Evolutionary conservation across 2,888 invertebrate genomes (phyloP).

Genomic region (Troides helena): DNA sequence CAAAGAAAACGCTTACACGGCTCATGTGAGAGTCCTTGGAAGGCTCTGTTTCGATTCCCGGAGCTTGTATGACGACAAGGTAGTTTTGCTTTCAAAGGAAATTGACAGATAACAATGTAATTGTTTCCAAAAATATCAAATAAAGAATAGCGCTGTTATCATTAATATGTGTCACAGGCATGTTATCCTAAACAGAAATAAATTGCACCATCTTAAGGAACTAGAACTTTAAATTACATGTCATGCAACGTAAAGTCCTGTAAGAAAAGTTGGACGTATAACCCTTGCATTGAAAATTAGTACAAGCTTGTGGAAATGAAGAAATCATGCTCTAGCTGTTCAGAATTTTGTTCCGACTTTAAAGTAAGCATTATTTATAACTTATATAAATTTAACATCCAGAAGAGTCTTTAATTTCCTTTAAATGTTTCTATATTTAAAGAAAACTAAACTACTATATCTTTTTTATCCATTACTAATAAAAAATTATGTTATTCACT

Average conservation of each 20-base stretch:
- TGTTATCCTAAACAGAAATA: not conserved
- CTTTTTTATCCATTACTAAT: no score
- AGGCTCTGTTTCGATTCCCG: no score
- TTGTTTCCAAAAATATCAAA: not conserved
- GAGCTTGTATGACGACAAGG: no score
- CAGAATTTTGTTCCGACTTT: not conserved
- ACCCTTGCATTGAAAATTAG: slow-evolving; percentile 1
- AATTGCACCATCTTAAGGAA: not conserved
- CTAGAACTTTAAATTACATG: slow-evolving; percentile 2
- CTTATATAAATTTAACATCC: not conserved
- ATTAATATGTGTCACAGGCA: not conserved
- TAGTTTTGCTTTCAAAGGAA: no score
- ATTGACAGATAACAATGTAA: no score
- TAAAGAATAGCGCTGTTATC: not conserved
- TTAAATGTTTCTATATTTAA: no score
- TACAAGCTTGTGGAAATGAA: slow-evolving; percentile 2
- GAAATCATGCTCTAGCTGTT: not conserved
- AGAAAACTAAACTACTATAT: no score
- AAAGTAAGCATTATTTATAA: not conserved
- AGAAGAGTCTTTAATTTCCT: not conserved
- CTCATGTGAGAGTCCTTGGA: no score
- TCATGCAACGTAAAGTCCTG: not conserved
- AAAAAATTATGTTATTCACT: no score
- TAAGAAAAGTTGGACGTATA: not conserved
- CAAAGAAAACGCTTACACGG: no score